These are phyloP conservation scores for Nemopilema nomurai DNA, from an alignment of 30 jellyfish, hydroid and myxozoan species.

Conservation along the genomic window DNA sequence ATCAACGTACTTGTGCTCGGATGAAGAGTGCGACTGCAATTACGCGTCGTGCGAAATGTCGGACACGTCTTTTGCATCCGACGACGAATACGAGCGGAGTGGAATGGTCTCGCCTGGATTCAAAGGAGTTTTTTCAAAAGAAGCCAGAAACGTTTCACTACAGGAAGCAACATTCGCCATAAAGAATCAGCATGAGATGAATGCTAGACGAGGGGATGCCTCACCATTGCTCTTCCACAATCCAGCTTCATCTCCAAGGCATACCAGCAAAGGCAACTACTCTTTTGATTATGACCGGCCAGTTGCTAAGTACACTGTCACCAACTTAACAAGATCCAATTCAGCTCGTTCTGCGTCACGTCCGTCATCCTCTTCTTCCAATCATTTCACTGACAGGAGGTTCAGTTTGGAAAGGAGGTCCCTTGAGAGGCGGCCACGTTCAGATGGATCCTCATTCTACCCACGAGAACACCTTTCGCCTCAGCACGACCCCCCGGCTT, in stretches of 20 bases:
- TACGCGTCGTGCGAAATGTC: constrained; percentile 74
- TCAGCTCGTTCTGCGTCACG: constrained; percentile 48
- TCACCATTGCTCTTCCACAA: constrained; percentile 52
- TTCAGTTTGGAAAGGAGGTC: constrained; percentile 51
- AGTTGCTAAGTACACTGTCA: constrained; percentile 41
- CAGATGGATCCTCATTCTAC: constrained; percentile 39
- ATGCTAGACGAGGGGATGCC: constrained; percentile 22
- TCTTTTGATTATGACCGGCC: constrained; percentile 35
- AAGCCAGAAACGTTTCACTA: constrained; percentile 66
- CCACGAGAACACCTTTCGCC: constrained; percentile 32
- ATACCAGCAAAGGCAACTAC: constrained; percentile 13
- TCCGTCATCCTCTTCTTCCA: constrained; percentile 38
- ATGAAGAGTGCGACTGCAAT: constrained; percentile 79
- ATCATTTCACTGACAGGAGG: constrained; percentile 41
- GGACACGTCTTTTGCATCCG: constrained; percentile 69
- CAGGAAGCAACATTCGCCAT: constrained; percentile 68
- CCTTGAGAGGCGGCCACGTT: constrained; percentile 53
- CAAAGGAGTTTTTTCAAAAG: constrained; percentile 50
- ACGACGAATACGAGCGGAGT: constrained; percentile 63
- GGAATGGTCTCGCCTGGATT: constrained; percentile 68
- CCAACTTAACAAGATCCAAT: constrained; percentile 30
- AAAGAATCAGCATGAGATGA: constrained; percentile 43
- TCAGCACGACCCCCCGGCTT: constrained; percentile 42
- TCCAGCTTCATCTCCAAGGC: constrained; percentile 56
- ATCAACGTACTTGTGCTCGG: constrained; percentile 61